Evolutionary conservation across 2,113 vertebrate genomes (phyloP).

Genomic region (Pampusana beccarii): DNA sequence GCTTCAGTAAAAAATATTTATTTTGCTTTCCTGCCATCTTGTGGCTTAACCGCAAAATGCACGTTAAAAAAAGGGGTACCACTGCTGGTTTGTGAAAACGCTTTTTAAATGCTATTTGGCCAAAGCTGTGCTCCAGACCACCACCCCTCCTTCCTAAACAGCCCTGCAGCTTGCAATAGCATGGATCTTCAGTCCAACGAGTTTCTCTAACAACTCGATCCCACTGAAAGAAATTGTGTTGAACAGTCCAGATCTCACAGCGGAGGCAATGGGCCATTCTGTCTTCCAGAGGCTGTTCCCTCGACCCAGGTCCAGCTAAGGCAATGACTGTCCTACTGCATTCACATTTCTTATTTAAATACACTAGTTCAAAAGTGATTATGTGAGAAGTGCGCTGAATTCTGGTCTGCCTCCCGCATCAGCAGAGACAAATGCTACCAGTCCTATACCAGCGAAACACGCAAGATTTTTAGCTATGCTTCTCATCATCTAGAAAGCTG

Average conservation of each 20-base stretch:
- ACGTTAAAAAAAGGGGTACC: not conserved
- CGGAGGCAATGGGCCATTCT: not conserved
- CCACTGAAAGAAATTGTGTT: not conserved
- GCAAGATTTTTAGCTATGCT: not conserved
- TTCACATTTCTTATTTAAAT: not conserved
- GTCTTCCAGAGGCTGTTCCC: not conserved
- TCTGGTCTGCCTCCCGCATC: not conserved
- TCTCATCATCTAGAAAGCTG: not conserved
- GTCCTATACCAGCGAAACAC: not conserved
- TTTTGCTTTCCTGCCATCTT: constrained; percentile 59
- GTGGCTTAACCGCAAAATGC: constrained; percentile 17
- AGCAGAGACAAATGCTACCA: not conserved
- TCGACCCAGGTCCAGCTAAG: not conserved
- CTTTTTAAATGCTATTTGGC: not conserved
- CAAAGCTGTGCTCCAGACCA: not conserved
- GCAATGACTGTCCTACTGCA: not conserved
- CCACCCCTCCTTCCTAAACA: not conserved
- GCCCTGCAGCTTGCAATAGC: not conserved
- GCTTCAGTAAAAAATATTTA: not conserved
- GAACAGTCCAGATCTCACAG: not conserved
- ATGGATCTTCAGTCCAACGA: not conserved
- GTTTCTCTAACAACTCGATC: not conserved
- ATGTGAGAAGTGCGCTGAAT: not conserved
- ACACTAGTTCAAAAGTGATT: not conserved
- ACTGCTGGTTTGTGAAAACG: not conserved